Base-by-base conservation (phyloP, 2,888 invertebrate species). In the Zygothrica quintamaculata region DNA sequence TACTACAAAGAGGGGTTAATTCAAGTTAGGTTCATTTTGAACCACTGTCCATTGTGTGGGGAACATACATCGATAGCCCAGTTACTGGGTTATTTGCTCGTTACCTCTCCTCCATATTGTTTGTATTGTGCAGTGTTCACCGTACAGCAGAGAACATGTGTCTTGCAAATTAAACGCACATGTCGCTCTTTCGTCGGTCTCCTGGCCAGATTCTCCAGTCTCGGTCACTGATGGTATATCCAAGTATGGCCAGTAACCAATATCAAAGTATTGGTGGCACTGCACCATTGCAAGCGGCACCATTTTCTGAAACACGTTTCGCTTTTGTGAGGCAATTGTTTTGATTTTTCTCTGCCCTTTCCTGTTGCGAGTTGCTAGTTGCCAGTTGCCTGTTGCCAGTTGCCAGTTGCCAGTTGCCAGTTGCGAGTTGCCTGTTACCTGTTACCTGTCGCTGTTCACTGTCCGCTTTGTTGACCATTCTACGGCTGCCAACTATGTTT, bases 81-180 rank as follows among this genome's bases (percentile, higher is more conserved):
- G 60, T 74, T 71, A 72, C 56, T 65, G 65, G 65, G 69, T 65
- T 58, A 72, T 43, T 64, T 64, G 65, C 51, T 13, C 33, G 15
- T 47, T 50, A 39, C 50, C 18, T 33, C 29, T 31, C n/a, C 29
- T 43, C 26, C 22, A 8, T 9, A 22, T 12, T 37, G 39, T 34
- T 36, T 53, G 18, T 22, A 8, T 18, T 15, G 39, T 44, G 26
- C 22, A 16, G 26, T 55, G 58, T 18, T 43, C 58, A 59, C n/a
- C n/a, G 46, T 60, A 46, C 60, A 29, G 57, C 3, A 22, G 51
- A 50, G 44, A 69, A 73, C 77, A 84, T 82, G 72, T 87, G 85
- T 89, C 89, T 88, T 86, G 88, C 88, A 89, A 89, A 89, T 89
- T 89, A 89, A 89, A 89, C 84, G 88, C 86, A 89, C 87, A 85